Evolutionary conservation across 2,113 vertebrate species (phyloP).

Genomic region (Chrysochloris asiatica): DNA sequence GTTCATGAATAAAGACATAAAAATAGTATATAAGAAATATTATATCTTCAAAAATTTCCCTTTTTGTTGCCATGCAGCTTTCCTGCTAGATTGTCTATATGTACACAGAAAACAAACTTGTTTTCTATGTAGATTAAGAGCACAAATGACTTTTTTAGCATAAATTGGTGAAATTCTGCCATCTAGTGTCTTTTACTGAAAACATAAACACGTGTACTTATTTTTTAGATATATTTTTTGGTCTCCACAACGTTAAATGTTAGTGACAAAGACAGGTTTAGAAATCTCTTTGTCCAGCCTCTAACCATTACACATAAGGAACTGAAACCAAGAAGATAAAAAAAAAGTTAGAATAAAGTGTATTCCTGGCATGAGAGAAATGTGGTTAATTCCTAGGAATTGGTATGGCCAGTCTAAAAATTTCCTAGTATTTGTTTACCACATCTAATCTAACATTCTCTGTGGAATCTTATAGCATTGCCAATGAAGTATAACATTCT

Average conservation of each 20-base stretch:
- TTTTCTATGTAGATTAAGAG: conserved; percentile 30
- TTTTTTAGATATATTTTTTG: background rate
- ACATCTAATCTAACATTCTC: background rate
- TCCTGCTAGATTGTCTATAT: background rate
- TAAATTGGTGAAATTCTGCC: conserved; percentile 74
- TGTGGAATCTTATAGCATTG: background rate
- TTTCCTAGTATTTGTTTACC: background rate
- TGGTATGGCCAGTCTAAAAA: background rate
- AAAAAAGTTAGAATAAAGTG: background rate
- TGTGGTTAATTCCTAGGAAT: background rate
- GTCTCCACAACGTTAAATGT: background rate
- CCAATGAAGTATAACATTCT: background rate
- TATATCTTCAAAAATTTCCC: background rate
- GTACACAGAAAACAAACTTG: conserved; percentile 23
- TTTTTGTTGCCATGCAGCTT: conserved; percentile 3
- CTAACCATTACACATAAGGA: conserved; percentile 6
- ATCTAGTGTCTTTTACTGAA: conserved; percentile 70
- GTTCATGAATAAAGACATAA: conserved; percentile 35
- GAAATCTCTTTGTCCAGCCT: background rate
- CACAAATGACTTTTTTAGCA: conserved; percentile 50
- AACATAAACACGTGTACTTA: background rate
- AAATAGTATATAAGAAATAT: conserved; percentile 6
- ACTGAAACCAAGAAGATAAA: background rate
- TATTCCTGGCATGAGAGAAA: background rate
- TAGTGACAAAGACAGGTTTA: background rate